Percentiles rank a stretch among this genome's conserved stretches.
Evolutionary conservation across 2,797 vertebrate species (phyloP).

Genomic region (Eulemur coronatus): DNA sequence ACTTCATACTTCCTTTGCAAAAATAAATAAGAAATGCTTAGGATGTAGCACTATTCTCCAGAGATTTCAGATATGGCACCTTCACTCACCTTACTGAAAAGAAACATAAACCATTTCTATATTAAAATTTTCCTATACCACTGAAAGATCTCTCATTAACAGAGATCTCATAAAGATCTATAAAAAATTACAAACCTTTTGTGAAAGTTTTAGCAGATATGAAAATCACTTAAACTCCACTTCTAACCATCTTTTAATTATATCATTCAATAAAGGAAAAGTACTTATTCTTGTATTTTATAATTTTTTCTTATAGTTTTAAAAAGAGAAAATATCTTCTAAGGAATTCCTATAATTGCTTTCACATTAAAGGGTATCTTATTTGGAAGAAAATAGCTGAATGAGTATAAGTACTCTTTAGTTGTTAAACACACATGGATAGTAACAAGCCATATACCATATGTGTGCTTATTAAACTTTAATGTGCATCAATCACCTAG

Average conservation of each 20-base stretch:
- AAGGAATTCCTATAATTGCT: background rate
- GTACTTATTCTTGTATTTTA: background rate
- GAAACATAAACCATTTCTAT: background rate
- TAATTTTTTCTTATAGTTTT: background rate
- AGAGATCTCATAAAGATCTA: background rate
- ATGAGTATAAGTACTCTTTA: background rate
- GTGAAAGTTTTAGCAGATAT: background rate
- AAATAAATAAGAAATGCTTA: background rate
- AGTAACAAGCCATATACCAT: background rate
- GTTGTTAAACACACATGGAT: background rate
- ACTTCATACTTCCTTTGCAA: background rate
- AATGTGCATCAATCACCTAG: background rate
- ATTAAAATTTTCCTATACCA: background rate
- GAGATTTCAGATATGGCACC: background rate
- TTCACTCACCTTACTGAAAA: background rate
- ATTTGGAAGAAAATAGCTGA: background rate
- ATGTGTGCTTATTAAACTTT: slow-evolving; percentile 23
- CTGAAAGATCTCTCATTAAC: background rate
- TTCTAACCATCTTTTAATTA: background rate
- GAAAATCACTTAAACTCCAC: background rate
- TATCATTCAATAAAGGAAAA: background rate
- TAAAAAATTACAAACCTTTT: background rate
- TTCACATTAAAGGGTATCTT: background rate
- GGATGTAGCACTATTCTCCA: background rate
- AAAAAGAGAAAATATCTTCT: background rate